Percentiles rank a stretch among this genome's conserved stretches.
phyloP scores from a whole-genome alignment of 1,140 invertebrate genomes.

The Hyposmocoma kahamanoa region DNA sequence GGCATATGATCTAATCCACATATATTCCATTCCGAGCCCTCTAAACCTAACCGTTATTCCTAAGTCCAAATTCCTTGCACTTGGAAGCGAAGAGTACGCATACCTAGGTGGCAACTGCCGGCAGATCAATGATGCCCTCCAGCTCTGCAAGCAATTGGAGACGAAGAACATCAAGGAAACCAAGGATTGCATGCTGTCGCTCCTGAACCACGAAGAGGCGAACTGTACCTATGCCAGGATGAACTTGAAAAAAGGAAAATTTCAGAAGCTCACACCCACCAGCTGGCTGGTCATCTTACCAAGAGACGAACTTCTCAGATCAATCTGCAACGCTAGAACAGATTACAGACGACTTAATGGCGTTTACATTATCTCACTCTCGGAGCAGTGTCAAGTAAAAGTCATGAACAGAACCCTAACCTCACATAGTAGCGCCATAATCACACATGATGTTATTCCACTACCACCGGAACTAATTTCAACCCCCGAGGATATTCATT shows the following conservation, averaged over 20 bases:
- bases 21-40: background rate
- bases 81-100: constrained; percentile 4
- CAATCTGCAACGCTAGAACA: background rate
- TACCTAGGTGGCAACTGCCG: background rate
- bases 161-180: background rate
- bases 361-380: background rate
- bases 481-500: background rate
- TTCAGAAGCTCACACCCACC: background rate
- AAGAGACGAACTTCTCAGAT: background rate
- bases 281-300: background rate
- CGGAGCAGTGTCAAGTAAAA: background rate
- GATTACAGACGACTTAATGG: background rate
- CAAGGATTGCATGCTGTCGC: background rate
- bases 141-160: constrained; percentile 1
- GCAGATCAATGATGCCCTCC: background rate
- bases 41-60: constrained; percentile 2
- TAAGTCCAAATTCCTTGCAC: constrained; percentile 4
- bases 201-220: background rate
- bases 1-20: background rate
- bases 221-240: background rate
- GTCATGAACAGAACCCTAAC: background rate
- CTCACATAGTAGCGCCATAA: background rate
- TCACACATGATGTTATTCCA: background rate
- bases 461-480: background rate
- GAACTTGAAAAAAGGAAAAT: background rate